These are phyloP conservation scores for Fopius arisanus DNA, from an alignment of 1,140 invertebrate genomes.

Conservation along the genomic window DNA sequence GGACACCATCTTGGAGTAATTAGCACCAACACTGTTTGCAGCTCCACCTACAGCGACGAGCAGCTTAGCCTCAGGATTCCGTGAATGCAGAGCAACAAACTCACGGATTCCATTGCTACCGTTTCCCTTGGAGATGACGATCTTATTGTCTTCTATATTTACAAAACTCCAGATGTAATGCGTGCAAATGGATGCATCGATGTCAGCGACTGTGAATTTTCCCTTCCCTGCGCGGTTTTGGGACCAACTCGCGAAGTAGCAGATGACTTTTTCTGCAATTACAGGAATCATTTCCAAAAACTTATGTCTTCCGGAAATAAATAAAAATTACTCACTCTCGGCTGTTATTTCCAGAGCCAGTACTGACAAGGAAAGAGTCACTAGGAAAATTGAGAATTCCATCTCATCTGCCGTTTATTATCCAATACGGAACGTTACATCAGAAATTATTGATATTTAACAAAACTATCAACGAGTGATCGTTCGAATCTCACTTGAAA, in stretches of 20 bases:
- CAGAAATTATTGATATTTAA: no score
- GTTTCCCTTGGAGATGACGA: slow-evolving; percentile 59
- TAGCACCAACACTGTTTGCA: slow-evolving; percentile 73
- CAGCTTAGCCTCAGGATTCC: slow-evolving; percentile 28
- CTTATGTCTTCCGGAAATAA: no score
- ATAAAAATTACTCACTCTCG: no score
- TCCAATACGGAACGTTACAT: no score
- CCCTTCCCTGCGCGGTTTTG: slow-evolving; percentile 72
- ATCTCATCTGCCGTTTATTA: no score
- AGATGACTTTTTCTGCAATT: slow-evolving; percentile 65
- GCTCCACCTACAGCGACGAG: slow-evolving; percentile 79
- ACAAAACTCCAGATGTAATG: slow-evolving; percentile 78
- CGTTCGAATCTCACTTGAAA: no score
- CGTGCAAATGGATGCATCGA: slow-evolving; percentile 76
- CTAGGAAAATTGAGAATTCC: no score
- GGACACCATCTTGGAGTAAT: slow-evolving; percentile 66
- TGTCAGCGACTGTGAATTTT: slow-evolving; percentile 71
- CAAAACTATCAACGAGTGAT: no score
- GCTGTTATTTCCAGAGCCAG: no score
- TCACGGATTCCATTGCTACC: slow-evolving; percentile 42
- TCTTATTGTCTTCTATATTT: slow-evolving; percentile 65
- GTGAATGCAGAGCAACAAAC: slow-evolving; percentile 55
- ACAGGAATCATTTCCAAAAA: no score
- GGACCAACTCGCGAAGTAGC: slow-evolving; percentile 81
- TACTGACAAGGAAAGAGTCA: no score